Percentiles rank a stretch among this genome's conserved stretches.
Conservation (phyloP, 2,797 vertebrate species). For the Muraenolepis orangiensis region DNA sequence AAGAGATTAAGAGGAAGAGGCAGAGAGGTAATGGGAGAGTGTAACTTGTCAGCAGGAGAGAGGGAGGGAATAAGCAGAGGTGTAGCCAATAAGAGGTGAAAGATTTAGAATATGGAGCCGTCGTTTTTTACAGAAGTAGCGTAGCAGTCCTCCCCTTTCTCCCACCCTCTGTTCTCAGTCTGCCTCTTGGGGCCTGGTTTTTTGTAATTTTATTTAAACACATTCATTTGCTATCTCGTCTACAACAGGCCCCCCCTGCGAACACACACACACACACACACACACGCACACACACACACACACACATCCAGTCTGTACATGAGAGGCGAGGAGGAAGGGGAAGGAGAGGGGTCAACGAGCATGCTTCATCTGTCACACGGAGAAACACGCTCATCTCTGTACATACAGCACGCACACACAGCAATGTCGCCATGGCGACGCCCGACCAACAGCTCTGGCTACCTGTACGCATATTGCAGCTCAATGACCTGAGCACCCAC, state of each 20-base stretch:
- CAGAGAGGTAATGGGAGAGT: slow-evolving; percentile 63
- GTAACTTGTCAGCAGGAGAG: slow-evolving; percentile 38
- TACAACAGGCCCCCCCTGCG: slow-evolving; percentile 61
- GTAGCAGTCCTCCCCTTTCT: slow-evolving; percentile 74
- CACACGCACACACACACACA: slow-evolving; percentile 50
- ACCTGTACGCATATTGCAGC: slow-evolving; percentile 56
- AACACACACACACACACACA: slow-evolving; percentile 17
- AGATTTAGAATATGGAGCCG: slow-evolving; percentile 66
- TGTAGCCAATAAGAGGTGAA: slow-evolving; percentile 59
- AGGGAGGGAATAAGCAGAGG: slow-evolving; percentile 41
- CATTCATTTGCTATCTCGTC: slow-evolving; percentile 91
- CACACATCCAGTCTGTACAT: slow-evolving; percentile 62
- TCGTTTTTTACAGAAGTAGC: slow-evolving; percentile 84
- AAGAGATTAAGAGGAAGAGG: slow-evolving; percentile 71
- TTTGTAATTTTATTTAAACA: no score
- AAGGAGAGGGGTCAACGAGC: slow-evolving; percentile 44
- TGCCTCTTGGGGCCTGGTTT: slow-evolving; percentile 44
- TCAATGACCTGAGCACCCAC: slow-evolving; percentile 58
- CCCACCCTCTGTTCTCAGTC: slow-evolving; percentile 42
- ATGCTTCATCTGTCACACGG: slow-evolving; percentile 75
- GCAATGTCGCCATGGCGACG: slow-evolving; percentile 44
- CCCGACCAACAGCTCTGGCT: slow-evolving; percentile 48
- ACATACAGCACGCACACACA: slow-evolving; percentile 69
- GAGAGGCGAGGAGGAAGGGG: slow-evolving; percentile 18
- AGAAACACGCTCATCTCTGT: slow-evolving; percentile 70